Conservation (phyloP, 2,888 invertebrate genomes). For the Chaitophorus viminalis region DNA sequence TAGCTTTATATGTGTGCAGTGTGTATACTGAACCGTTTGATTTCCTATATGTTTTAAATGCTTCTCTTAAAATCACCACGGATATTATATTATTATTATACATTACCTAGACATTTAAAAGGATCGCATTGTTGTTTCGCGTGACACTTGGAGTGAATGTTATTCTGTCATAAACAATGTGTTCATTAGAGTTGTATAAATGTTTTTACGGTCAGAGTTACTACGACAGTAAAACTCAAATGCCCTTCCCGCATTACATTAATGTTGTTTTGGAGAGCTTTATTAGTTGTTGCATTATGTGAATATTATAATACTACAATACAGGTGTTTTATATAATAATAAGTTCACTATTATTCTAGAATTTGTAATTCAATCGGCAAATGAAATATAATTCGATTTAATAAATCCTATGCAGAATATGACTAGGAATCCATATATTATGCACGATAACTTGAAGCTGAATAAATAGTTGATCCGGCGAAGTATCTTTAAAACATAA, state of each 20-base stretch:
- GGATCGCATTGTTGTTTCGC: background rate
- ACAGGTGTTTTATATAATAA: constrained; percentile 10
- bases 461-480: too few species aligned
- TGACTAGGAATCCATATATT: too few species aligned
- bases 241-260: too few species aligned
- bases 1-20: too few species aligned
- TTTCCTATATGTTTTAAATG: too few species aligned
- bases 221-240: background rate
- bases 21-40: too few species aligned
- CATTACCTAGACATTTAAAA: background rate
- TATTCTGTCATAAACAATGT: background rate
- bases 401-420: background rate
- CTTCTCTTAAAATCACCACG: too few species aligned
- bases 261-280: background rate
- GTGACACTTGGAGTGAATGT: background rate
- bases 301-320: background rate
- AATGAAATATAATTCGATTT: background rate
- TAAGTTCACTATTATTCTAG: background rate
- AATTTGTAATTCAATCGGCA: background rate
- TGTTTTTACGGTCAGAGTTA: constrained; percentile 8
- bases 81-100: too few species aligned
- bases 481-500: too few species aligned
- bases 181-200: constrained; percentile 5
- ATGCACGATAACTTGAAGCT: too few species aligned
- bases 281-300: constrained; percentile 6